phyloP scores from a whole-genome alignment of 2,888 invertebrate genomes.

The Rosalia funebris region DNA sequence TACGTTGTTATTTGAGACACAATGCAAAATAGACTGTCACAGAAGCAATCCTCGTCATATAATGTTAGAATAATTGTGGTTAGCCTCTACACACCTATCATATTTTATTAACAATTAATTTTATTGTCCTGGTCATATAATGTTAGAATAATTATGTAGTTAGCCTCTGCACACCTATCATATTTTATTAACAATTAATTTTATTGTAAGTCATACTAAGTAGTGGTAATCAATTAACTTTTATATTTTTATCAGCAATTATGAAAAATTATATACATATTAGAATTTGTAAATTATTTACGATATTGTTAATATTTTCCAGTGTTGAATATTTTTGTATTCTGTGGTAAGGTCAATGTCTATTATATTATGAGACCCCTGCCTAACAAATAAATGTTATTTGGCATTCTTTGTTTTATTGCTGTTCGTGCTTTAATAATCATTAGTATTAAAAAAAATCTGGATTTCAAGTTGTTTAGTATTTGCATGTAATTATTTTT shows the following conservation, averaged over 20 bases:
- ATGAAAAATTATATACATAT: conserved; percentile 4
- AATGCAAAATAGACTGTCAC: neutral
- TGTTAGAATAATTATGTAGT: neutral
- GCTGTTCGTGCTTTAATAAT: too few relatives aligned
- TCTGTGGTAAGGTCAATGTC: neutral
- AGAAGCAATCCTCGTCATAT: neutral
- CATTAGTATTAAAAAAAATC: too few relatives aligned
- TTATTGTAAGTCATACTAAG: conserved; percentile 15
- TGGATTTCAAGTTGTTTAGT: too few relatives aligned
- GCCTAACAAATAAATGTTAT: conserved; percentile 15
- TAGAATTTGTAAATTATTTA: conserved; percentile 12
- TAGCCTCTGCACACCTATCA: neutral
- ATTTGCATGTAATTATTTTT: too few relatives aligned
- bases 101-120: neutral
- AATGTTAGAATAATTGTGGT: neutral
- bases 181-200: neutral
- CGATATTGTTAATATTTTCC: conserved; percentile 24
- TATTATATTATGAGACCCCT: conserved; percentile 9
- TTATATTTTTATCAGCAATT: conserved; percentile 14
- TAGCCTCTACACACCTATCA: neutral
- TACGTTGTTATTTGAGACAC: too few relatives aligned
- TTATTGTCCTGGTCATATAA: conserved; percentile 6
- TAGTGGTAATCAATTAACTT: conserved; percentile 10
- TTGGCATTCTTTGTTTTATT: neutral
- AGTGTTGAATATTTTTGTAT: conserved; percentile 24